Percentiles rank a stretch among this genome's conserved stretches.
Conservation (phyloP, 2,797 vertebrate species). For the Smutsia gigantea region DNA sequence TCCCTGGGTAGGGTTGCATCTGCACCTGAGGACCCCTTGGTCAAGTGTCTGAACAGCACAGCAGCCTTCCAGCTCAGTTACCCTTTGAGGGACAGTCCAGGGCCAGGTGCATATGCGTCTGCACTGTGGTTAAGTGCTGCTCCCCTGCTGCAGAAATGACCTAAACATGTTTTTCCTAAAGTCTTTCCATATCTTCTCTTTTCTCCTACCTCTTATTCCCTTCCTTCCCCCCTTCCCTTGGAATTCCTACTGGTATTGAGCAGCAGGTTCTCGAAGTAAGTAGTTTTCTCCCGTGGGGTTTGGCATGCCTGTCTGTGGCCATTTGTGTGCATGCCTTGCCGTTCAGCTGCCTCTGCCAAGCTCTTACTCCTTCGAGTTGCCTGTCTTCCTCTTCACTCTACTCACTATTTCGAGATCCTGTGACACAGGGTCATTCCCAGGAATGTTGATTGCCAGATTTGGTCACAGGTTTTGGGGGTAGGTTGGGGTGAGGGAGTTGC, state of each 20-base stretch:
- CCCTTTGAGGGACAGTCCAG: not conserved
- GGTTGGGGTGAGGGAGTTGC: not conserved
- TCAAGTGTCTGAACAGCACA: not conserved
- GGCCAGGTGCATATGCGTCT: not conserved
- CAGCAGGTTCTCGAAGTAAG: conserved; percentile 99
- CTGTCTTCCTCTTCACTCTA: not conserved
- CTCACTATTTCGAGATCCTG: not conserved
- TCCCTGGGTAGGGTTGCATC: not conserved
- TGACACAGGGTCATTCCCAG: not conserved
- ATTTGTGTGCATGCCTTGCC: conserved; percentile 78
- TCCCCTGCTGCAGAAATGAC: conserved; percentile 13
- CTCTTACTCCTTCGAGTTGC: not conserved
- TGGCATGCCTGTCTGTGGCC: conserved; percentile 62
- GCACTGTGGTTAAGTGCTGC: not conserved
- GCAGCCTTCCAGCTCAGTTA: not conserved
- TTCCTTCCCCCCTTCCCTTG: conserved; percentile 78
- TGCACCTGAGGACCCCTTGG: not conserved
- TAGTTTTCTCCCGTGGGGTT: conserved; percentile 82
- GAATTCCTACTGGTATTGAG: conserved; percentile 87
- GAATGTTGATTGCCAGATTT: conserved; percentile 17
- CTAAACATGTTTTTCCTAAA: conserved; percentile 80
- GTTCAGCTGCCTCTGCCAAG: not conserved
- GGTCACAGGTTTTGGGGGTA: conserved; percentile 5
- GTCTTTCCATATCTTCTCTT: conserved; percentile 82
- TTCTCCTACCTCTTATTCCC: conserved; percentile 78